A percentile compares a stretch with the other conserved stretches of the same genome.
Evolutionary conservation across 2,888 invertebrate species (phyloP).

Genomic region (Drosophila ustulata): DNA sequence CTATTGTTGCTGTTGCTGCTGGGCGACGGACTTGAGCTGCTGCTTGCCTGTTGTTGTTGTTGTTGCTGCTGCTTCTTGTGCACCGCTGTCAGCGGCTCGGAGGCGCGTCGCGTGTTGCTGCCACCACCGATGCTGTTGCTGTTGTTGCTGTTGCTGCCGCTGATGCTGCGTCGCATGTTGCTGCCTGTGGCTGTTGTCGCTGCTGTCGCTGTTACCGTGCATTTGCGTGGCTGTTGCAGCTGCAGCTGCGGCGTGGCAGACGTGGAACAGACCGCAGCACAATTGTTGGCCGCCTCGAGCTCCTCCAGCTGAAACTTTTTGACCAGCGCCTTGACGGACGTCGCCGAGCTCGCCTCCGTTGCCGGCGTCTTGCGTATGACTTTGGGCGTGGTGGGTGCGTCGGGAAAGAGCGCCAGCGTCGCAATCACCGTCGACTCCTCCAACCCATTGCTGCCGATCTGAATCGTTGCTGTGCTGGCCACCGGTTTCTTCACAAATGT

Average conservation of each 20-base stretch:
- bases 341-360: slow-evolving; percentile 86
- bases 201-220: slow-evolving; percentile 30
- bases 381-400: slow-evolving; percentile 89
- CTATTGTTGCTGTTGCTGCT: slow-evolving; percentile 17
- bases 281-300: slow-evolving; percentile 29
- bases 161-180: slow-evolving; percentile 41
- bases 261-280: not conserved
- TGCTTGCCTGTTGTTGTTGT: slow-evolving; percentile 16
- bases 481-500: slow-evolving; percentile 78
- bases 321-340: slow-evolving; percentile 84
- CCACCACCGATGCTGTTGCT: slow-evolving; percentile 37
- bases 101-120: slow-evolving; percentile 65
- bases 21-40: slow-evolving; percentile 14
- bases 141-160: slow-evolving; percentile 42
- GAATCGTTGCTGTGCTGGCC: slow-evolving; percentile 71
- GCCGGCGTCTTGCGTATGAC: slow-evolving; percentile 88
- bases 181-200: slow-evolving; percentile 23
- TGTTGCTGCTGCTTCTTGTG: slow-evolving; percentile 63
- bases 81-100: slow-evolving; percentile 73
- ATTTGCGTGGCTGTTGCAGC: slow-evolving; percentile 43
- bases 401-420: slow-evolving; percentile 86
- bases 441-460: slow-evolving; percentile 66
- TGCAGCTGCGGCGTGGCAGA: not conserved
- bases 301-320: slow-evolving; percentile 85
- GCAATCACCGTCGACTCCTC: slow-evolving; percentile 72